These are phyloP conservation scores for Cataglyphis livida DNA, from an alignment of 2,888 invertebrate species.

Conservation along the genomic window DNA sequence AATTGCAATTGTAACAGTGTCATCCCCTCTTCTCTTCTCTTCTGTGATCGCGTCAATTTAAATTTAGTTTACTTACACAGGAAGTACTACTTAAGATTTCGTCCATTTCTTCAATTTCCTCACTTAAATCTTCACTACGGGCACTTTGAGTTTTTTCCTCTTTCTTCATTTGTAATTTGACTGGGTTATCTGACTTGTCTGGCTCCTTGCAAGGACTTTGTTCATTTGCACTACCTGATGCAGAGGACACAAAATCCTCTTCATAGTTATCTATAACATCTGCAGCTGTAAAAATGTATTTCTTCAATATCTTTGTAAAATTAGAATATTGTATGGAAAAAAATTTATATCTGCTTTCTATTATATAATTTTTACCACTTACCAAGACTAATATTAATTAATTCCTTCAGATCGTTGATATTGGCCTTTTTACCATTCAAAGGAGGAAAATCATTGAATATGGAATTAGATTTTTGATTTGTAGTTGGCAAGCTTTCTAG, in stretches of 20 bases:
- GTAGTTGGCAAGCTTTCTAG: constrained; percentile 80
- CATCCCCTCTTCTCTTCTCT: background rate
- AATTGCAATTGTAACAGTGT: constrained; percentile 21
- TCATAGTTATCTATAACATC: constrained; percentile 81
- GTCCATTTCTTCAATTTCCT: constrained; percentile 82
- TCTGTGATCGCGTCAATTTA: constrained; percentile 27
- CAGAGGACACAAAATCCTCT: constrained; percentile 82
- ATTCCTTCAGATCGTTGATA: constrained; percentile 83
- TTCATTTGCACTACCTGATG: constrained; percentile 83
- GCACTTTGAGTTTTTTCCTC: constrained; percentile 78
- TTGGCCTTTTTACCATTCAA: constrained; percentile 83
- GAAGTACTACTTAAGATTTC: constrained; percentile 82
- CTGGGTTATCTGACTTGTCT: constrained; percentile 74
- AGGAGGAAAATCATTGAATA: constrained; percentile 83
- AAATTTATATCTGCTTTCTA: background rate
- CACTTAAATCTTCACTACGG: constrained; percentile 82
- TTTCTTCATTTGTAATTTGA: constrained; percentile 71
- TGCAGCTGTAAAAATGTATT: constrained; percentile 67
- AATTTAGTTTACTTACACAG: constrained; percentile 79
- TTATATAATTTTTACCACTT: constrained; percentile 56
- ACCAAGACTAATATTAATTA: constrained; percentile 83
- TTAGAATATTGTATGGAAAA: constrained; percentile 76
- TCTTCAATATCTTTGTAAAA: constrained; percentile 78
- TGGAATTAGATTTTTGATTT: constrained; percentile 79
- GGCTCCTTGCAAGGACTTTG: constrained; percentile 82